A percentile compares a stretch with the other conserved stretches of the same genome.
These are phyloP conservation scores for Monochamus saltuarius DNA, from an alignment of 1,140 invertebrate species.

Conservation along the genomic window DNA sequence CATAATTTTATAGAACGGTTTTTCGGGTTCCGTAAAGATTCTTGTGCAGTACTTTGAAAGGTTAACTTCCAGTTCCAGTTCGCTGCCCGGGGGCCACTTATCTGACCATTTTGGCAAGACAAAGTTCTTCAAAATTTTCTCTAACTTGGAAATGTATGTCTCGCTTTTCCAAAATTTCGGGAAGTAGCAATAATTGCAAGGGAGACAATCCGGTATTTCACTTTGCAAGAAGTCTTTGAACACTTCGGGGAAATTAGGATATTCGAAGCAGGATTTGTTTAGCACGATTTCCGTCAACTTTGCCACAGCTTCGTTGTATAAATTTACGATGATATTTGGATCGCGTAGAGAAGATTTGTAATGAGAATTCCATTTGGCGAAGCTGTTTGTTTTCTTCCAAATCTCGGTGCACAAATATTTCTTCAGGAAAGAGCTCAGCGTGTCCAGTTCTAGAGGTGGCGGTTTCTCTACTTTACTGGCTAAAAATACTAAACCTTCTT, in stretches of 20 bases:
- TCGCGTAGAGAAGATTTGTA: slow-evolving; percentile 55
- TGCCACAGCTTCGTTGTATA: slow-evolving; percentile 66
- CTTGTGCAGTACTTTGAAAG: slow-evolving; percentile 38
- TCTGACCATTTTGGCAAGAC: slow-evolving; percentile 38
- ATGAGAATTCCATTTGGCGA: slow-evolving; percentile 53
- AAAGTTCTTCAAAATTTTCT: slow-evolving; percentile 30
- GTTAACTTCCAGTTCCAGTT: slow-evolving; percentile 30
- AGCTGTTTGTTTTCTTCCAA: slow-evolving; percentile 61
- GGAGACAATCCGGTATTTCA: slow-evolving; percentile 43
- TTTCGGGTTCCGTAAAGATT: slow-evolving; percentile 33
- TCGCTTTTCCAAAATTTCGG: slow-evolving; percentile 55
- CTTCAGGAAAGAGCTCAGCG: slow-evolving; percentile 57
- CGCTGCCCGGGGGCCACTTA: slow-evolving; percentile 40
- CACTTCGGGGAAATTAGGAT: slow-evolving; percentile 56
- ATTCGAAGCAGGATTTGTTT: slow-evolving; percentile 54
- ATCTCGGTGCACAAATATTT: slow-evolving; percentile 65
- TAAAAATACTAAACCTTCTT: slow-evolving; percentile 61
- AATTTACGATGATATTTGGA: slow-evolving; percentile 59
- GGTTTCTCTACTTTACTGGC: slow-evolving; percentile 57
- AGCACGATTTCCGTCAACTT: slow-evolving; percentile 62
- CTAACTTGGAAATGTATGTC: slow-evolving; percentile 31
- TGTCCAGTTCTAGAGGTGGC: slow-evolving; percentile 62
- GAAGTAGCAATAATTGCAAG: slow-evolving; percentile 59
- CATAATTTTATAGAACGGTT: slow-evolving; percentile 32
- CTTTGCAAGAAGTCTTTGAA: slow-evolving; percentile 54